Conservation (phyloP, 2,888 invertebrate species). For the Pachycephus smyrnensis region DNA sequence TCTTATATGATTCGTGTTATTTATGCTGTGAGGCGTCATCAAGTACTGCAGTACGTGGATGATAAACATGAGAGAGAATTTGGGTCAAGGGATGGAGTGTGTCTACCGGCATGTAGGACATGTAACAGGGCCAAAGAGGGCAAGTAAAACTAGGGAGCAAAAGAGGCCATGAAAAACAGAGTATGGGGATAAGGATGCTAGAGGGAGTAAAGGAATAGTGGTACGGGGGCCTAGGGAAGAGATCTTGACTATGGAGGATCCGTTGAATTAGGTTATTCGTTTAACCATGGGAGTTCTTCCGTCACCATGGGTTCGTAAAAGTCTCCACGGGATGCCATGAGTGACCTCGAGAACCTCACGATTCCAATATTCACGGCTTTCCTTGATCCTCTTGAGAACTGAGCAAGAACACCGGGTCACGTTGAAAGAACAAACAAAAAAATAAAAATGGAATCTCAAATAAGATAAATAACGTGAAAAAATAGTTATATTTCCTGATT, state of each 20-base stretch:
- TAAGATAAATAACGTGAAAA: not conserved
- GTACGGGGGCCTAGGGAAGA: not conserved
- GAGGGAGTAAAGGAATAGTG: not conserved
- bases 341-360: not conserved
- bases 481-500: not conserved
- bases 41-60: not conserved
- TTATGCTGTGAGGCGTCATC: not conserved
- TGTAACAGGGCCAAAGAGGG: not conserved
- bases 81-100: constrained; percentile 1
- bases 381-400: not conserved
- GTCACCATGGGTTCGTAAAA: not conserved
- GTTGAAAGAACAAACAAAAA: not conserved
- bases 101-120: not conserved
- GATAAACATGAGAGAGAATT: not conserved
- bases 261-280: constrained; percentile 4
- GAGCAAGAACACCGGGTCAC: not conserved
- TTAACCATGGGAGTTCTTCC: not conserved
- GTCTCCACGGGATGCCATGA: not conserved
- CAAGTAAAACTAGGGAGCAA: not conserved
- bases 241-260: not conserved
- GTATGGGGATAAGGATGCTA: not conserved
- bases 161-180: not conserved
- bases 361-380: not conserved
- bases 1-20: not conserved
- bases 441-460: not conserved